Percentiles rank a stretch among this genome's conserved stretches.
These are phyloP conservation scores for Scaptomyza pallida DNA, from an alignment of 1,140 invertebrate genomes.

Conservation along the genomic window DNA sequence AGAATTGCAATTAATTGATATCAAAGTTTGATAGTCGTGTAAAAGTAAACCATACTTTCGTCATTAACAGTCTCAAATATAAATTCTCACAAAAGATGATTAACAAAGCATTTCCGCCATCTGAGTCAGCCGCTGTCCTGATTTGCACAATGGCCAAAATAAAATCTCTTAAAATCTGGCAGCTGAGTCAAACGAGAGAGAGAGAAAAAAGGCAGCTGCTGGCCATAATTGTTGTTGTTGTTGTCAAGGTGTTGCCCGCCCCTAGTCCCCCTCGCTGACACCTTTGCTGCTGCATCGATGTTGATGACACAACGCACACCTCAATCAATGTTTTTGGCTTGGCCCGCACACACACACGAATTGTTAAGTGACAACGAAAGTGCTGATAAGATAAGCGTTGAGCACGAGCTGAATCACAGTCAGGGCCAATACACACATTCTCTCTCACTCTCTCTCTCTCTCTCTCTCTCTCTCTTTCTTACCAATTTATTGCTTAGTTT, in stretches of 20 bases:
- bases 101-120: not conserved
- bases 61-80: not conserved
- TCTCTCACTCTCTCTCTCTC: not conserved
- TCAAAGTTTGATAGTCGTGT: not conserved
- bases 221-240: not conserved
- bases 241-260: not conserved
- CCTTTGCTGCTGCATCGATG: constrained; percentile 12
- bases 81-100: not conserved
- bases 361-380: constrained; percentile 27
- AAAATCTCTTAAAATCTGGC: not conserved
- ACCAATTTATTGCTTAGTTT: not conserved
- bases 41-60: not conserved
- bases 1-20: not conserved
- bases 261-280: not conserved
- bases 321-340: constrained; percentile 40
- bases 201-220: not conserved
- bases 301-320: constrained; percentile 27
- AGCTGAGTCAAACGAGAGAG: constrained; percentile 1
- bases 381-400: constrained; percentile 43
- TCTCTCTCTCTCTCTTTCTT: not conserved
- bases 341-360: constrained; percentile 24
- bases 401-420: constrained; percentile 37
- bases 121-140: not conserved
- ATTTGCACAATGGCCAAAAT: not conserved
- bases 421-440: constrained; percentile 26